Evolutionary conservation across 2,888 invertebrate genomes (phyloP), one percentile per base, ranked within the genome.

Genomic region (Penaeus monodon): DNA sequence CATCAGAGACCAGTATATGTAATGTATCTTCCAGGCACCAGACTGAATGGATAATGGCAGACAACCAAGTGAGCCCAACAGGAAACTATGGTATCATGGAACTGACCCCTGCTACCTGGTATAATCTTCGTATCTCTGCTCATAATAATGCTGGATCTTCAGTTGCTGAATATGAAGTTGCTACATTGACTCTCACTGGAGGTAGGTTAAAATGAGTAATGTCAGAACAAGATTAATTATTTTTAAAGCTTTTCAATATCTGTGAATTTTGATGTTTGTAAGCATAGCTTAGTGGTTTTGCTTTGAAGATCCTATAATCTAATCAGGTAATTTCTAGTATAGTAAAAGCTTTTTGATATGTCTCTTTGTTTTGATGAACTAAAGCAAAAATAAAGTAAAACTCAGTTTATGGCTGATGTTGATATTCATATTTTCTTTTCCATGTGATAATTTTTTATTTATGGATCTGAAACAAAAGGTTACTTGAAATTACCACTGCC

Each of bases 151-250:
- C 98, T 89, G 99, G 98, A 81, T 97, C 97, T 91, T 97, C 97
- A 70, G 97, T 98, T 81, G 98, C 97, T 88, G 97, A 97, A 93
- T 97, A 98, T 92, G 97, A 97, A 93, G 98, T 98, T 93, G 97
- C 98, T 29, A 99, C 99, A 3, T 94, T 98, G 64, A 98, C 98
- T 63, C 95, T 96, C 90, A 96, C 97, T 91, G 98, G 98, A 94
- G 97, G 98, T 98, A 94, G 94, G 94, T 93, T 90, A n/a, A 57
- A 64, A 63, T 24, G 57, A 17, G 27, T 27, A 63, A 91, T 91
- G 49, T 49, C 79, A 91, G 91, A 91, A 92, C 91, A 90, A 91
- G 91, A 90, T 64, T 64, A 66, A 44, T 22, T 68, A 76, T 38
- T 79, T 84, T 85, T 76, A 82, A 73, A 57, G 79, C 88, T 79